phyloP scores from a whole-genome alignment of 1,140 invertebrate genomes.

The Phymorhynchus buccinoides region DNA sequence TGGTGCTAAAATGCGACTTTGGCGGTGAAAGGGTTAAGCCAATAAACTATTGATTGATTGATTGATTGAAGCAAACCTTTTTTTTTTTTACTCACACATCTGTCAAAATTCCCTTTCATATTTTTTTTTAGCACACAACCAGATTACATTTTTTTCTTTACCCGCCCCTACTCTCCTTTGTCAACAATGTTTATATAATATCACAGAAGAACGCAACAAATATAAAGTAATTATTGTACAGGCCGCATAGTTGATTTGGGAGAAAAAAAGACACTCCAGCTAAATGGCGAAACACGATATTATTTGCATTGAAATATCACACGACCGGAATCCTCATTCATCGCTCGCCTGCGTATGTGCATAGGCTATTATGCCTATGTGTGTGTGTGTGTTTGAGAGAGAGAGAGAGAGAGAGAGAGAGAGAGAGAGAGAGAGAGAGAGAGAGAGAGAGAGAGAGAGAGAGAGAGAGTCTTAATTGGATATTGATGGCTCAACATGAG shows the following conservation, averaged over 20 bases:
- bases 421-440: background rate
- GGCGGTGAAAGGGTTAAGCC: no score
- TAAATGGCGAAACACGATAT: background rate
- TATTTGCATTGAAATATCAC: background rate
- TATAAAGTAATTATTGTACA: background rate
- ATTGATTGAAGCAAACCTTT: conserved; percentile 1
- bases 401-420: no score
- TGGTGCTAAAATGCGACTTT: no score
- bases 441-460: background rate
- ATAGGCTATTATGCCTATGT: no score
- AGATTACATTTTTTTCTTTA: background rate
- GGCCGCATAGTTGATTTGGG: background rate
- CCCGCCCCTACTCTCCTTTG: background rate
- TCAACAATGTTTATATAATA: no score
- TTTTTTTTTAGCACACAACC: background rate
- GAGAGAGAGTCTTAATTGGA: background rate
- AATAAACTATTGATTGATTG: background rate
- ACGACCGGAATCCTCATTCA: background rate
- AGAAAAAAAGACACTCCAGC: background rate
- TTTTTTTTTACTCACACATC: background rate
- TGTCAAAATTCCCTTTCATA: background rate
- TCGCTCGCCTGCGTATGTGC: background rate
- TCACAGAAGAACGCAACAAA: background rate
- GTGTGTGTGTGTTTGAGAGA: no score
- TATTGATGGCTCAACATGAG: no score